These are phyloP conservation scores for Mesitornis unicolor DNA, from an alignment of 2,113 vertebrate species.

Conservation along the genomic window DNA sequence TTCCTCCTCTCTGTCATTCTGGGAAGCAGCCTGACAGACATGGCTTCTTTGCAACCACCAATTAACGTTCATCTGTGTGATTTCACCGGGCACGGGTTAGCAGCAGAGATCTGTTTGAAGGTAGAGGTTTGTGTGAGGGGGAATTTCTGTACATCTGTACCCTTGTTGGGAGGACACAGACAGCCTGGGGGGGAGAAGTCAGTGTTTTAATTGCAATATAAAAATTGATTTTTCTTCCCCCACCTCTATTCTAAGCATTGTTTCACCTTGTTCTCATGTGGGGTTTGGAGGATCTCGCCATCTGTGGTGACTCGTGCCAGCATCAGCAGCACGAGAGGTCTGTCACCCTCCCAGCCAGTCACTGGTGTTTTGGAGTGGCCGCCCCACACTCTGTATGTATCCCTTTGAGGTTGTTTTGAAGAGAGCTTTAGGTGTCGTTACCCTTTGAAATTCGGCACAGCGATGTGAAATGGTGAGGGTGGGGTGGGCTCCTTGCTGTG, in stretches of 20 bases:
- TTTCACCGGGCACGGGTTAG: neutral
- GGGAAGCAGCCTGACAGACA: neutral
- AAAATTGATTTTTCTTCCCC: neutral
- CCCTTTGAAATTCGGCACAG: neutral
- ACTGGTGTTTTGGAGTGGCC: rapidly evolving
- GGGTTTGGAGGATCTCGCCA: neutral
- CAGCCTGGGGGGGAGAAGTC: neutral
- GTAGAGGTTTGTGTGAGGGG: neutral
- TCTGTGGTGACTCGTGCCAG: rapidly evolving
- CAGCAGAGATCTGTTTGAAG: neutral
- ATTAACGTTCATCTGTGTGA: neutral
- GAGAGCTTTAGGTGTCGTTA: neutral
- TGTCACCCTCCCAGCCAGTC: neutral
- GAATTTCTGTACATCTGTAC: neutral
- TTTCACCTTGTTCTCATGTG: neutral
- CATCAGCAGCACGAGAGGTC: rapidly evolving
- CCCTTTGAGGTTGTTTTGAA: neutral
- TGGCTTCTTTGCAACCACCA: neutral
- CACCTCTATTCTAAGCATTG: neutral
- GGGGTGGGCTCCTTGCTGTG: neutral
- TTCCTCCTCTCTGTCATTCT: neutral
- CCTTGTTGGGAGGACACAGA: neutral
- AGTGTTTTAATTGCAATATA: neutral
- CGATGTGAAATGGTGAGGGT: neutral
- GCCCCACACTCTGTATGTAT: neutral